phyloP scores from a whole-genome alignment of 2,797 vertebrate genomes.

The Tenualosa ilisha region DNA sequence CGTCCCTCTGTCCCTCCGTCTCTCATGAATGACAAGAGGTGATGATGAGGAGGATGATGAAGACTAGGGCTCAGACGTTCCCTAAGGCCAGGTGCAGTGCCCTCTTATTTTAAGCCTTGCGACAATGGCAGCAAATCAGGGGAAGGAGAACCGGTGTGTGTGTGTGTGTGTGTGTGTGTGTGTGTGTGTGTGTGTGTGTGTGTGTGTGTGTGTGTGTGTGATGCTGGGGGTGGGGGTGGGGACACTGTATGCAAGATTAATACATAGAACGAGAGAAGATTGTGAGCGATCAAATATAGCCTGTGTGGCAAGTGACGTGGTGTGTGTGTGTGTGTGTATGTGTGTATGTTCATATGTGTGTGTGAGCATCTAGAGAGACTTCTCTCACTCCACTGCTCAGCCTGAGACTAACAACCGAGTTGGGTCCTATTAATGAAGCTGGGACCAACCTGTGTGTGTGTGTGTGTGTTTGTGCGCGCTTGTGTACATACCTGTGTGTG shows the following conservation, averaged over 20 bases:
- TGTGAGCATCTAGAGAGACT: background rate
- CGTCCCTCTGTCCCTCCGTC: background rate
- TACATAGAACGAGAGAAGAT: background rate
- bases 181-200: background rate
- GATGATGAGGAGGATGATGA: background rate
- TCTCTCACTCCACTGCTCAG: no score
- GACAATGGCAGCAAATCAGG: background rate
- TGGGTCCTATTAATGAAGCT: no score
- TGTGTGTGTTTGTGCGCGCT: background rate
- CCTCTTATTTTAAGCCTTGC: background rate
- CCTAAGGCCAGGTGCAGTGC: background rate
- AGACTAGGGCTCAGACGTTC: no score
- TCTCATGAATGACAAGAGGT: background rate
- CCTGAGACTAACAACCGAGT: no score
- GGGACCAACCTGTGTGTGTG: no score
- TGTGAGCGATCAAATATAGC: background rate
- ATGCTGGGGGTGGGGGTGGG: no score
- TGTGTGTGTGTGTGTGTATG: background rate
- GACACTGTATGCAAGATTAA: background rate
- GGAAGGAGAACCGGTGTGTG: background rate
- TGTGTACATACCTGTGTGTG: background rate
- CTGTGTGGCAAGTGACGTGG: background rate
- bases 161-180: background rate
- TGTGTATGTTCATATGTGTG: background rate
- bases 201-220: background rate